Evolutionary conservation across 2,113 vertebrate genomes (phyloP), one percentile per base, ranked within the genome.

Genomic region (Nycticebus coucang): DNA sequence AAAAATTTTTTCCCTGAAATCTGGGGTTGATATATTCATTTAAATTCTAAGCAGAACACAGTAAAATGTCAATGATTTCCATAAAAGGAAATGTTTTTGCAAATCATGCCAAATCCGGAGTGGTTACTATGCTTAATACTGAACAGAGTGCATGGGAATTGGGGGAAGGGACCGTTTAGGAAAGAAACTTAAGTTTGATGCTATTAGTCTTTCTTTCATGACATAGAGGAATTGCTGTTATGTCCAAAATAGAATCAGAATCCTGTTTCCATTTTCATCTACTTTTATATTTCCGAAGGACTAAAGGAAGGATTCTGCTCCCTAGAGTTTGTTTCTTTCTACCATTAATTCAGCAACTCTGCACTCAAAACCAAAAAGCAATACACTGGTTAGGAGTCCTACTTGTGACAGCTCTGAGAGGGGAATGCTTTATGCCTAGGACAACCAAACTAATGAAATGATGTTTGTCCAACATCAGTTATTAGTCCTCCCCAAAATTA

Each of bases 211-310:
- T 45, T 66, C 22, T 66, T 77, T 83, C 28, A 55, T 69, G 88
- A 90, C 55, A 55, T 1, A 41, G 33, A 89, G 64, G 24, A 96
- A 74, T 24, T 37, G 35, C 28, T 74, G 24, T 82, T 83, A 9
- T 24, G 17, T 90, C 75, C 94, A 82, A 92, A 95, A 82, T 26
- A 95, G 77, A 89, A 84, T 69, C 77, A 69, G 53, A 85, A 78
- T 33, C 45, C 75, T 37, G 18, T 37, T 79, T 69, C 90, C 53
- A 28, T 55, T 78, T 57, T 80, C 17, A 66, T 53, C 80, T 78
- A 55, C 64, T 86, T 81, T 87, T 64, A 3, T 60, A 81, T 77
- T 72, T 33, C 84, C 41, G 33, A 94, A 82, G 50, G 57, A 62
- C 45, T 21, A 62, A 68, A 66, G n/a, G 57, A 59, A 64, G 35